phyloP scores from a whole-genome alignment of 2,888 invertebrate genomes.

The Andrena minutula region DNA sequence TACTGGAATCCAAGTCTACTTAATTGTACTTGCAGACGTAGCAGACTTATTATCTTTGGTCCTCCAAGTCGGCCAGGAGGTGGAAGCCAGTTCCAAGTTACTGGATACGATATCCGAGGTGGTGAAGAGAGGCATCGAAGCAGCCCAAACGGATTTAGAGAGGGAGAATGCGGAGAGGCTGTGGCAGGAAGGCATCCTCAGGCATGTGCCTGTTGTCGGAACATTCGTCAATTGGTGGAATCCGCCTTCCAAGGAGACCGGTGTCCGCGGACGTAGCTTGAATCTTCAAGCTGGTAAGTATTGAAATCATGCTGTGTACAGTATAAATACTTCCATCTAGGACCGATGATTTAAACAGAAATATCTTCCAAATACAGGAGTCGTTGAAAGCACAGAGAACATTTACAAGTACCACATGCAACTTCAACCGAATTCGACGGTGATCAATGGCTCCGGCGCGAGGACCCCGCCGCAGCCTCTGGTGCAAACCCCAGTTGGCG shows the following conservation, averaged over 20 bases:
- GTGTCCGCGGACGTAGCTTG: slow-evolving; percentile 93
- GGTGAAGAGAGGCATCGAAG: slow-evolving; percentile 96
- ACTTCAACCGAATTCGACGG: slow-evolving; percentile 87
- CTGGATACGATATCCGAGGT: slow-evolving; percentile 98
- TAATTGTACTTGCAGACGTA: slow-evolving; percentile 87
- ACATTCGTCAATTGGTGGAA: slow-evolving; percentile 99
- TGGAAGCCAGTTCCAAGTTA: slow-evolving; percentile 96
- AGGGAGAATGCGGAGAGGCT: slow-evolving; percentile 95
- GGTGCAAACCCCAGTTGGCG: slow-evolving; percentile 89
- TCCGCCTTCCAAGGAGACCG: slow-evolving; percentile 92
- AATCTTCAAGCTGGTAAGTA: slow-evolving; percentile 87
- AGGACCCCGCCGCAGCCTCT: slow-evolving; percentile 89
- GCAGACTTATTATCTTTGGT: slow-evolving; percentile 95
- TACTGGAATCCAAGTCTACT: no score
- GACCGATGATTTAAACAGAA: not conserved
- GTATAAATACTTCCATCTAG: no score
- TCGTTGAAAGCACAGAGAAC: slow-evolving; percentile 93
- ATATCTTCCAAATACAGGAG: slow-evolving; percentile 86
- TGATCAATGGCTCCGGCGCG: slow-evolving; percentile 86
- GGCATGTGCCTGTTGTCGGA: slow-evolving; percentile 97
- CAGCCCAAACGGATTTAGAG: slow-evolving; percentile 95
- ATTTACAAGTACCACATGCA: slow-evolving; percentile 95
- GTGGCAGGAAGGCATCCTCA: slow-evolving; percentile 97
- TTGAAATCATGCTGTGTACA: not conserved
- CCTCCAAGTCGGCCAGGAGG: slow-evolving; percentile 94